Evolutionary conservation across 2,888 invertebrate species (phyloP), one percentile per base, ranked within the genome.

Genomic region (Heliconius hortense): DNA sequence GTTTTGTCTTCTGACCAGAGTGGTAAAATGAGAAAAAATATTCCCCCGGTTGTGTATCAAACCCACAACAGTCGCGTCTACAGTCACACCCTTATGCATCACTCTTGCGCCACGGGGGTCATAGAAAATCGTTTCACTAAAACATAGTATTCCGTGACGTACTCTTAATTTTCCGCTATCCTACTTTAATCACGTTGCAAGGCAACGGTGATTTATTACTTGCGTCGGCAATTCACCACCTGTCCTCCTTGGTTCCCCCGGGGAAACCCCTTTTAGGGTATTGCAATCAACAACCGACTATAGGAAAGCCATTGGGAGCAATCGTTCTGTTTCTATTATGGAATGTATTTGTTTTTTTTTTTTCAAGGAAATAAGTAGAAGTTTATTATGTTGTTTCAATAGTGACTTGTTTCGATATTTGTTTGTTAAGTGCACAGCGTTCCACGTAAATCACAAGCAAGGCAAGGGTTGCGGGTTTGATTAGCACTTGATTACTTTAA

Each of bases 151-250:
- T 62, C 35, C 70, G 48, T 72, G 72, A 64, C 60, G 71, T 31
- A 11, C 69, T 48, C 74, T 78, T 71, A 77, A 77, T 77, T 79
- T 73, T 60, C 63, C 72, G 76, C 43, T 63, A 74, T 78, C 62
- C 63, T 24, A 74, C 70, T 75, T 74, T 80, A 79, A 80, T 78
- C 80, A 76, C 59, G 26, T 64, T 63, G 67, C 43, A 43, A 72
- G 67, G 56, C 62, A 71, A 68, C 68, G 66, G 73, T 77, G 74
- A 80, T 79, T 78, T 78, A 79, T 80, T 76, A 74, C 73, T 56
- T 43, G 10, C 43, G 68, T 72, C 60, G 24, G 70, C 76, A 77
- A 72, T 79, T 77, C 78, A 72, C 80, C 77, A 79, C 76, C 80
- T 80, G 79, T 74, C 77, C 74, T 67, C 73, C 28, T 18, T 56